Percentiles rank a stretch among this genome's conserved stretches.
Evolutionary conservation across 2,113 vertebrate species (phyloP).

Genomic region (Calcarius ornatus): DNA sequence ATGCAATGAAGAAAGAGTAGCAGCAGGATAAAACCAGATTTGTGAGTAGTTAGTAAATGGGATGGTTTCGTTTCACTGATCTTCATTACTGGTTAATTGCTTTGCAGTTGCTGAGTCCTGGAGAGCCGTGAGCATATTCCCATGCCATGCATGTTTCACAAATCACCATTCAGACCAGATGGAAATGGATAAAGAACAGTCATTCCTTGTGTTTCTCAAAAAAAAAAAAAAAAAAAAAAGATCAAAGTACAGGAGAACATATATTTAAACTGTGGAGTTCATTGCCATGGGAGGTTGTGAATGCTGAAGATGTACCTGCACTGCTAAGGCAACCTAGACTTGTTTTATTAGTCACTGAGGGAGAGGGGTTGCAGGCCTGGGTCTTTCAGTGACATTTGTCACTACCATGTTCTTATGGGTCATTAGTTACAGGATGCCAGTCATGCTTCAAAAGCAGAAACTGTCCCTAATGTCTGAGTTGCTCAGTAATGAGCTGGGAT

Average conservation of each 20-base stretch:
- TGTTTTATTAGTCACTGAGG: background rate
- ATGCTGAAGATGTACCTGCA: background rate
- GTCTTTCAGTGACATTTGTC: background rate
- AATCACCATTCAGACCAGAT: background rate
- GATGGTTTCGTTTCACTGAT: slow-evolving; percentile 3
- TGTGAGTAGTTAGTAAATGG: background rate
- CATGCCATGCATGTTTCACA: background rate
- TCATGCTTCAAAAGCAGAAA: background rate
- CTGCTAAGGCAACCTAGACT: background rate
- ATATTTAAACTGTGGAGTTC: background rate
- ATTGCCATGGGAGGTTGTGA: background rate
- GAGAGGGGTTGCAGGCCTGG: background rate
- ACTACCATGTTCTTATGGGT: background rate
- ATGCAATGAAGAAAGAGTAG: background rate
- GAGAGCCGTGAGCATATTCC: background rate
- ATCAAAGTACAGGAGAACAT: background rate
- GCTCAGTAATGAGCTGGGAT: background rate
- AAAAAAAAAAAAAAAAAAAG: background rate
- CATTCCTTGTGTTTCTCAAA: background rate
- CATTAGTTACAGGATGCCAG: background rate
- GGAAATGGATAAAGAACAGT: background rate
- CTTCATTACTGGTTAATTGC: slow-evolving; percentile 30
- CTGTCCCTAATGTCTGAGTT: background rate
- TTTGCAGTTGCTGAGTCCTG: background rate
- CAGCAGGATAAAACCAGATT: background rate